phyloP scores from a whole-genome alignment of 2,797 vertebrate genomes.

The Eurystomus glaucurus region DNA sequence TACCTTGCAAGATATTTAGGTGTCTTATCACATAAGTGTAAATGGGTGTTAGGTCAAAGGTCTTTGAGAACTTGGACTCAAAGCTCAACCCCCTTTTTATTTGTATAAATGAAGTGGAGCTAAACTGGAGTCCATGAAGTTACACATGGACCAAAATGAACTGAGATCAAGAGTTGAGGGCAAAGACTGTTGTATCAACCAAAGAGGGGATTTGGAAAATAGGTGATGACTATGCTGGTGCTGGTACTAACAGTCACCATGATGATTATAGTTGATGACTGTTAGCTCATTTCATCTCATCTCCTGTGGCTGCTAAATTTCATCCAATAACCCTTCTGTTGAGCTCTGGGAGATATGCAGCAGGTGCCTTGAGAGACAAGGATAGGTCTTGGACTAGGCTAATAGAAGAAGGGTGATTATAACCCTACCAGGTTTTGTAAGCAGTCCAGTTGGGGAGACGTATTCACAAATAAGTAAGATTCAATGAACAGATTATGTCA shows the following conservation, averaged over 20 bases:
- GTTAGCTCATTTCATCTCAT: not conserved
- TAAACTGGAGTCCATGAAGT: rapidly evolving
- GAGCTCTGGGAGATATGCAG: not conserved
- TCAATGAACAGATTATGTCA: not conserved
- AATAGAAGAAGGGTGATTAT: not conserved
- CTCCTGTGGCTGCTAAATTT: not conserved
- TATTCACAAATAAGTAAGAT: not conserved
- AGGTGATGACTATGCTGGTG: not conserved
- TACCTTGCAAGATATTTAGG: not conserved
- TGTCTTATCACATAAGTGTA: not conserved
- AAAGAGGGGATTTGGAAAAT: not conserved
- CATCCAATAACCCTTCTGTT: not conserved
- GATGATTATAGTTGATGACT: conserved; percentile 7
- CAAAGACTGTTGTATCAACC: not conserved
- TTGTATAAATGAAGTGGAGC: not conserved
- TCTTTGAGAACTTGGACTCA: not conserved
- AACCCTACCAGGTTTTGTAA: not conserved
- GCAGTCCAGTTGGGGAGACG: not conserved
- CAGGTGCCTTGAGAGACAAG: not conserved
- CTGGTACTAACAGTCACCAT: not conserved
- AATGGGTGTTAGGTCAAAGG: not conserved
- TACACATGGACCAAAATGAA: not conserved
- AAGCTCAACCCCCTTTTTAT: not conserved
- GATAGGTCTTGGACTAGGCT: not conserved
- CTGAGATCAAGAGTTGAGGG: not conserved